Percentiles rank a stretch among this genome's conserved stretches.
Conservation (phyloP, 30 jellyfish, hydroid and myxozoan genomes). For the Phacellophora camtschatica region DNA sequence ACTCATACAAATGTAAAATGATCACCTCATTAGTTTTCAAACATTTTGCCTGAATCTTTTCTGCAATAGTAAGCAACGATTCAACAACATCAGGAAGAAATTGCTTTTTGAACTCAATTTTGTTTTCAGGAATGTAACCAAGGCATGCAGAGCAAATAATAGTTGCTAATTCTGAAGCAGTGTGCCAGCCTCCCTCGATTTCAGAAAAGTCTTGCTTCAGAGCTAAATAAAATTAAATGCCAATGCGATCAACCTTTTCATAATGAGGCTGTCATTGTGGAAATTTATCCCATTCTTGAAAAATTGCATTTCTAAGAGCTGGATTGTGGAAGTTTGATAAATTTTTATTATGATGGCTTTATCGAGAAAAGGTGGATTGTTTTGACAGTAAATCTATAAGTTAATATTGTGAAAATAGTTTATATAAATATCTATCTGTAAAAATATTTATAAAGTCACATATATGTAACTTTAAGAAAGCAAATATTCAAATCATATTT, state of each 20-base stretch:
- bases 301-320: too few relatives aligned
- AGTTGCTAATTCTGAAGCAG: conserved; percentile 61
- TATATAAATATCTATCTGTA: too few relatives aligned
- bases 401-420: too few relatives aligned
- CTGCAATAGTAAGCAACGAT: conserved; percentile 41
- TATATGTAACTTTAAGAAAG: too few relatives aligned
- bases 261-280: not conserved
- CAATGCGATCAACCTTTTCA: not conserved
- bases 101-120: conserved; percentile 43
- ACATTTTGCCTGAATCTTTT: conserved; percentile 25
- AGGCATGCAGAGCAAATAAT: conserved; percentile 63
- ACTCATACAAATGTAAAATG: too few relatives aligned
- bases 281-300: too few relatives aligned
- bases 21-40: conserved; percentile 31
- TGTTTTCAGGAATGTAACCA: conserved; percentile 60
- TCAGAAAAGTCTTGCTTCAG: conserved; percentile 51
- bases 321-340: too few relatives aligned
- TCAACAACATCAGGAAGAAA: conserved; percentile 66
- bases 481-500: too few relatives aligned
- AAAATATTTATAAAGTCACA: too few relatives aligned
- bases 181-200: conserved; percentile 43
- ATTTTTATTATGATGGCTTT: too few relatives aligned
- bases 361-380: too few relatives aligned
- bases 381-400: too few relatives aligned
- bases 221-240: conserved; percentile 14